Evolutionary conservation across 2,113 vertebrate genomes (phyloP).

Genomic region (Halichoerus grypus): DNA sequence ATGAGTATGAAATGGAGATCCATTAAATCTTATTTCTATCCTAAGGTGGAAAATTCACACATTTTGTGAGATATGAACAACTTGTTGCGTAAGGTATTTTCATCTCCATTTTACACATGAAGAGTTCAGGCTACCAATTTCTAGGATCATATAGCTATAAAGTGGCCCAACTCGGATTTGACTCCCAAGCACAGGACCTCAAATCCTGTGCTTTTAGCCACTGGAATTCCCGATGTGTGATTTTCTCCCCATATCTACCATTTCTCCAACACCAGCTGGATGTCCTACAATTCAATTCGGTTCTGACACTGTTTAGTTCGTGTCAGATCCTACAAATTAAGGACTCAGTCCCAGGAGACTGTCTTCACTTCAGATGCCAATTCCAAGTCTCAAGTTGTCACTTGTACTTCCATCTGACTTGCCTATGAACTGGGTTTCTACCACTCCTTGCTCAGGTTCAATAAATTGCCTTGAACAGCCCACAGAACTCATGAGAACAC

Average conservation of each 20-base stretch:
- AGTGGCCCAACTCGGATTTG: background rate
- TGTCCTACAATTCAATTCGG: background rate
- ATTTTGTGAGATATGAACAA: background rate
- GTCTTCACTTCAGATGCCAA: background rate
- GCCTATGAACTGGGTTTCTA: background rate
- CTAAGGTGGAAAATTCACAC: background rate
- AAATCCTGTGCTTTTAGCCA: background rate
- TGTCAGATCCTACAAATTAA: background rate
- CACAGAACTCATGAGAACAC: background rate
- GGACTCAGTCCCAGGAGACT: background rate
- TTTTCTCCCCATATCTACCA: background rate
- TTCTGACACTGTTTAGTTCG: background rate
- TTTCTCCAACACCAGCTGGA: background rate
- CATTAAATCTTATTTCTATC: slow-evolving; percentile 37
- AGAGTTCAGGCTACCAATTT: background rate
- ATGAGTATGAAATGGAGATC: background rate
- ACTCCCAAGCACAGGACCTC: background rate
- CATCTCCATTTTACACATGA: background rate
- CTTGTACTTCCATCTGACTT: background rate
- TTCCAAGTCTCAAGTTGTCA: background rate
- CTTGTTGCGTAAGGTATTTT: background rate
- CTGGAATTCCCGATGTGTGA: background rate
- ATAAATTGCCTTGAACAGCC: background rate
- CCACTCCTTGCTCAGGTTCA: background rate
- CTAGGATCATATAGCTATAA: background rate